Evolutionary conservation across 2,113 vertebrate species (phyloP).

Genomic region (Melozone crissalis): DNA sequence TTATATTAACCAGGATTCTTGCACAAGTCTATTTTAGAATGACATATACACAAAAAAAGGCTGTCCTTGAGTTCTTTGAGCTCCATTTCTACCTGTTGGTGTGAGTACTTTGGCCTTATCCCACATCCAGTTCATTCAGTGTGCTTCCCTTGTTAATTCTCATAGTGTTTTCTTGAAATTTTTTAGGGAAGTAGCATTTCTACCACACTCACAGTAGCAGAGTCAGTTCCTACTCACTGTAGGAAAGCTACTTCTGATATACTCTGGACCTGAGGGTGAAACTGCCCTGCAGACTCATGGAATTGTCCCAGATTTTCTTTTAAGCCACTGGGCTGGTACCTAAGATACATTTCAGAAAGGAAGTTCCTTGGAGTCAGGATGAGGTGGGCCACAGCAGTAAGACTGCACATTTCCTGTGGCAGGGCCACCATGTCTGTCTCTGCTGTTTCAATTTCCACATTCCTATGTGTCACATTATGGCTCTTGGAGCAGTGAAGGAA

Average conservation of each 20-base stretch:
- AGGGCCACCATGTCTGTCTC: neutral
- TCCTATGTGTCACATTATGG: neutral
- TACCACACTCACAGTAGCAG: neutral
- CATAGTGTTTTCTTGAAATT: neutral
- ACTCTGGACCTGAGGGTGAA: neutral
- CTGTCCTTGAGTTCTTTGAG: neutral
- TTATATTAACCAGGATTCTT: constrained; percentile 21
- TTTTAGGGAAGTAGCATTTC: neutral
- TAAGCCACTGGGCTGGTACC: neutral
- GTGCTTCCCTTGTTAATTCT: neutral
- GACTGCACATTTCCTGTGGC: neutral
- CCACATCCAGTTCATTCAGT: fast-evolving
- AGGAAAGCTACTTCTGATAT: neutral
- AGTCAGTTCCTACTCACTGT: neutral
- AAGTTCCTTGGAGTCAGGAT: neutral
- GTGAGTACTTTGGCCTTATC: neutral
- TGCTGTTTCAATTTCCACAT: neutral
- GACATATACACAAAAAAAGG: neutral
- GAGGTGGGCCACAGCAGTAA: neutral
- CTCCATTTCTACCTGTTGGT: neutral
- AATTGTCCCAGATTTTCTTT: neutral
- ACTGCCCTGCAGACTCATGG: neutral
- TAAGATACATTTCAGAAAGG: constrained; percentile 1
- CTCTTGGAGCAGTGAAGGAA: neutral
- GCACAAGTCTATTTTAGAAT: constrained; percentile 7